Percentiles rank a stretch among this genome's conserved stretches.
Evolutionary conservation across 2,113 vertebrate genomes (phyloP).

Genomic region (Apistogramma diplotaenia): DNA sequence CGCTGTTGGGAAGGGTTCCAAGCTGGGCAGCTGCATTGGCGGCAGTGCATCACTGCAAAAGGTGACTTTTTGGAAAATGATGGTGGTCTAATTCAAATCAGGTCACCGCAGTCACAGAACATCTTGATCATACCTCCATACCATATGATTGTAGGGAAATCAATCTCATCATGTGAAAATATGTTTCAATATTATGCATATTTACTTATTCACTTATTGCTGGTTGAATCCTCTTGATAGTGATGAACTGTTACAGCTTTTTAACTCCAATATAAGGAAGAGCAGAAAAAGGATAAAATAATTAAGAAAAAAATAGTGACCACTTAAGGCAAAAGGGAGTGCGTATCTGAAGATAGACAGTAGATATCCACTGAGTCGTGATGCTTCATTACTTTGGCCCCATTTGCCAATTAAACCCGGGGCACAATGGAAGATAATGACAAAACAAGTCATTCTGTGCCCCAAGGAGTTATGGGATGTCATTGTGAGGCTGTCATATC

Average conservation of each 20-base stretch:
- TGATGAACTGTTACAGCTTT: background rate
- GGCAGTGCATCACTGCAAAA: background rate
- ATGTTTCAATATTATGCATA: background rate
- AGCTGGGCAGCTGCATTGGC: background rate
- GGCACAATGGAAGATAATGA: conserved; percentile 64
- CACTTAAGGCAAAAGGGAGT: background rate
- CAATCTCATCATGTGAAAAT: background rate
- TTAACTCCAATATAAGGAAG: background rate
- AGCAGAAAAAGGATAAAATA: background rate
- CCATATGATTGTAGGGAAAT: background rate
- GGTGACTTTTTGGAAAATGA: background rate
- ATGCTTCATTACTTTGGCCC: conserved; percentile 65
- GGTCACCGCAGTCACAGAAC: background rate
- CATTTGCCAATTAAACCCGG: conserved; percentile 65
- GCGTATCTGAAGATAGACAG: conserved; percentile 26
- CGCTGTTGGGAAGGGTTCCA: background rate
- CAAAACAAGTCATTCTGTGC: conserved; percentile 52
- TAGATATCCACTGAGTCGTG: conserved; percentile 49
- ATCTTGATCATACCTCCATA: background rate
- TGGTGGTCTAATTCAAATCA: background rate
- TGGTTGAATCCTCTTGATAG: background rate
- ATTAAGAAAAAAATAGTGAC: background rate
- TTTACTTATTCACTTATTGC: background rate
- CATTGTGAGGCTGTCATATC: conserved; percentile 41
- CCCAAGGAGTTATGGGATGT: conserved; percentile 50